Conservation (phyloP, 2,888 invertebrate genomes). For the Drosophila mimetica region DNA sequence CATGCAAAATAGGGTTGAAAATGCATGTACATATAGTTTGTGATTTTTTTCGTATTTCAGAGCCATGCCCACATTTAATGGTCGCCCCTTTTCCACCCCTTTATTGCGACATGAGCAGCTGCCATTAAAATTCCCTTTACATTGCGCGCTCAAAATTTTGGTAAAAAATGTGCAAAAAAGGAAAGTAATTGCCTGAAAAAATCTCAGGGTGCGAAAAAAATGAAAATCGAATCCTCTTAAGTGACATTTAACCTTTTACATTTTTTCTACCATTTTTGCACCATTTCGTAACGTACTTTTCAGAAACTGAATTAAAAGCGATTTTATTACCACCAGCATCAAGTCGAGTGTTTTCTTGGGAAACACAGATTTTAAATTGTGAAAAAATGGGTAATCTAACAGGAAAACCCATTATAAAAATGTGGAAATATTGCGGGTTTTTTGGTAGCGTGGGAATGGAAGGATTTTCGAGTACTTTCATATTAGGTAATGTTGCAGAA, state of each 20-base stretch:
- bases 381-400: constrained; percentile 29
- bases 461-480: neutral
- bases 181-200: constrained; percentile 39
- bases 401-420: constrained; percentile 36
- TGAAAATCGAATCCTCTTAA: constrained; percentile 68
- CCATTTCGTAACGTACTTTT: constrained; percentile 69
- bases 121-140: constrained; percentile 46
- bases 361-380: constrained; percentile 47
- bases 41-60: constrained; percentile 23
- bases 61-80: constrained; percentile 54
- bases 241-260: constrained; percentile 78
- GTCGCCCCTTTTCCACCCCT: constrained; percentile 64
- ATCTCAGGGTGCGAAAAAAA: constrained; percentile 31
- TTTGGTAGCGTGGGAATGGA: constrained; percentile 28
- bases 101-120: constrained; percentile 62
- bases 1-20: constrained; percentile 78
- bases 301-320: constrained; percentile 11
- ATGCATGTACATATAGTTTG: constrained; percentile 16
- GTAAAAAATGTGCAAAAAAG: constrained; percentile 51
- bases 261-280: constrained; percentile 21
- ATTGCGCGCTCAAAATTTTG: constrained; percentile 62
- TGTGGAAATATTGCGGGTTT: constrained; percentile 51
- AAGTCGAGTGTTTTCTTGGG: constrained; percentile 35
- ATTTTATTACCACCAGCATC: constrained; percentile 69
- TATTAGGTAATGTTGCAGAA: neutral